These are phyloP conservation scores for Rhadina sibilatrix DNA, from an alignment of 2,113 vertebrate species.

Conservation along the genomic window DNA sequence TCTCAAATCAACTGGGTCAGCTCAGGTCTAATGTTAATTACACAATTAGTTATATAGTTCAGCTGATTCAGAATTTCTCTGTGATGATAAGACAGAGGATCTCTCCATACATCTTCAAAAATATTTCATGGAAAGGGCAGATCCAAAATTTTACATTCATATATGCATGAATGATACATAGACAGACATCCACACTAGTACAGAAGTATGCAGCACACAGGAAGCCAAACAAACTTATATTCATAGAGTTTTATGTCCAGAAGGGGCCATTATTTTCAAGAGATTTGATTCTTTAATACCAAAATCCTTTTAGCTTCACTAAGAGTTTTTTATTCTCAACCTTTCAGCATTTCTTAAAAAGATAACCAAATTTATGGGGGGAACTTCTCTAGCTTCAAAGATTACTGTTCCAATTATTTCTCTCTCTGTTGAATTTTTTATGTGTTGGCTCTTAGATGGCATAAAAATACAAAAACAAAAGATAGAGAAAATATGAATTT, in stretches of 20 bases:
- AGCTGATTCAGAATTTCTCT: background rate
- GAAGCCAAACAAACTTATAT: background rate
- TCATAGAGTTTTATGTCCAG: background rate
- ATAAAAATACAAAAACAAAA: background rate
- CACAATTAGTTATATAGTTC: background rate
- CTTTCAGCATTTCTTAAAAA: background rate
- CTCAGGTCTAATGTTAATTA: background rate
- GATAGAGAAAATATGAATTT: background rate
- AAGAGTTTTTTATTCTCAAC: background rate
- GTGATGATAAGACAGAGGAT: background rate
- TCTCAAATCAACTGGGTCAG: background rate
- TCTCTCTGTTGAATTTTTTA: background rate
- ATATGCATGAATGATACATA: background rate
- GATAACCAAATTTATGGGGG: background rate
- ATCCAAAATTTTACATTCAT: background rate
- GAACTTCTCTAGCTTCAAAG: background rate
- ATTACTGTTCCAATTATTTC: background rate
- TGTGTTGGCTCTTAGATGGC: background rate
- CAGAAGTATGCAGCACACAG: background rate
- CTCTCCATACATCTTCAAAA: background rate
- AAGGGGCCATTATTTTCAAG: background rate
- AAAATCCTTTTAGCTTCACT: background rate
- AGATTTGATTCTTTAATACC: background rate
- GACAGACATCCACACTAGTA: background rate
- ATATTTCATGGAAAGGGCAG: background rate